Conservation (phyloP, 2,113 vertebrate species). For the Phaethornis superciliosus region DNA sequence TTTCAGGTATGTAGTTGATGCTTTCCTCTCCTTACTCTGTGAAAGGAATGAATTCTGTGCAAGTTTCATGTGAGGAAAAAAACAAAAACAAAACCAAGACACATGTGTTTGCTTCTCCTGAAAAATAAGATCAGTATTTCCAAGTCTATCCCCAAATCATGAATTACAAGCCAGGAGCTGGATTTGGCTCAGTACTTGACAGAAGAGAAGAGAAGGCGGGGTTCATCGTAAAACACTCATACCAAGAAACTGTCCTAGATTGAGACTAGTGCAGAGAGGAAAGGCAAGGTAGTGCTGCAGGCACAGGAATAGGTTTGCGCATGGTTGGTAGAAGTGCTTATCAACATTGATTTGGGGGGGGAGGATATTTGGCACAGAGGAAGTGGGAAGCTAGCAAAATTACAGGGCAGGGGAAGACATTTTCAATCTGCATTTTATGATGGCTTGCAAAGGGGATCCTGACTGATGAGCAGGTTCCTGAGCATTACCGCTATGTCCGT, state of each 20-base stretch:
- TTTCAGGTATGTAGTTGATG: neutral
- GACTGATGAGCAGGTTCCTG: neutral
- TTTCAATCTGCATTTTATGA: neutral
- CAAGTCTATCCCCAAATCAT: neutral
- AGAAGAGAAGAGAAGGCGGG: neutral
- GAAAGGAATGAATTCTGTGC: neutral
- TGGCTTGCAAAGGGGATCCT: neutral
- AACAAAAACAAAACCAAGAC: neutral
- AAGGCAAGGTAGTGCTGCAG: neutral
- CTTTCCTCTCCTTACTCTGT: neutral
- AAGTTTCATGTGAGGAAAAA: neutral
- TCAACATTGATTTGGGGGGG: neutral
- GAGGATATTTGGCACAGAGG: neutral
- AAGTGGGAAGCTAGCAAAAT: neutral
- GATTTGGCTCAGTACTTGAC: neutral
- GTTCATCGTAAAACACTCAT: neutral
- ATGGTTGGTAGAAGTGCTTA: neutral
- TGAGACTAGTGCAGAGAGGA: neutral
- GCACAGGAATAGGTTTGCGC: neutral
- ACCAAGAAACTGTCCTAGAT: neutral
- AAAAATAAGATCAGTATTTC: neutral
- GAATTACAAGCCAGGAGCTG: neutral
- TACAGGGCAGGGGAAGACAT: neutral
- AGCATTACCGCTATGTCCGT: rapidly evolving
- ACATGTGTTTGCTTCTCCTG: neutral